phyloP scores from a whole-genome alignment of 2,113 vertebrate species.

The Mustela nigripes region DNA sequence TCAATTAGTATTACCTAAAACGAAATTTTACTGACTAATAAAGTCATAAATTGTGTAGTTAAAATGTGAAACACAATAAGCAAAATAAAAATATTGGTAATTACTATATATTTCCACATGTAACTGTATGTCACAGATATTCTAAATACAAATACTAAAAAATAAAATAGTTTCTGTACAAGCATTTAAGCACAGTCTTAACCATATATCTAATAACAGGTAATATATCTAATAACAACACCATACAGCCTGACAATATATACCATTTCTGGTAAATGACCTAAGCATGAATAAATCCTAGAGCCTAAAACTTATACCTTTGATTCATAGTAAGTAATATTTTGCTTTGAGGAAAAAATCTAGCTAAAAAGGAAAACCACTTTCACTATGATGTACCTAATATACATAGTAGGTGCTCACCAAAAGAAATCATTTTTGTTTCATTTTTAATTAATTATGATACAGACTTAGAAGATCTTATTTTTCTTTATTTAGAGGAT shows the following conservation, averaged over 20 bases:
- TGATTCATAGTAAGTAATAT: conserved; percentile 21
- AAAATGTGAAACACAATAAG: conserved; percentile 83
- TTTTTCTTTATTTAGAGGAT: neutral
- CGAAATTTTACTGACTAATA: conserved; percentile 69
- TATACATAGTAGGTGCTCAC: neutral
- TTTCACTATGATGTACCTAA: neutral
- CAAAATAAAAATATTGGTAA: conserved; percentile 84
- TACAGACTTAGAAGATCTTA: neutral
- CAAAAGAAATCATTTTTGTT: conserved; percentile 35
- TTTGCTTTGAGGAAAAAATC: conserved; percentile 1
- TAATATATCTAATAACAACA: conserved; percentile 13
- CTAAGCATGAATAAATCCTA: conserved; percentile 11
- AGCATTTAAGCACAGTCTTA: conserved; percentile 69
- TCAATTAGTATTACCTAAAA: conserved; percentile 66
- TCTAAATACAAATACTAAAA: conserved; percentile 84
- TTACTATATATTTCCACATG: conserved; percentile 79
- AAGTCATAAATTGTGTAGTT: conserved; percentile 70
- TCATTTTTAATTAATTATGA: conserved; percentile 41
- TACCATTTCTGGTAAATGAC: conserved; percentile 23
- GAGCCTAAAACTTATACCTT: neutral
- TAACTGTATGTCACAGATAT: conserved; percentile 80
- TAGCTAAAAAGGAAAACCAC: neutral
- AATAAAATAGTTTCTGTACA: conserved; percentile 77
- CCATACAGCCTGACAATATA: neutral
- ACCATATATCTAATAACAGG: neutral